Base-by-base conservation (phyloP, 2,888 invertebrate species). In the Melipona bicolor region DNA sequence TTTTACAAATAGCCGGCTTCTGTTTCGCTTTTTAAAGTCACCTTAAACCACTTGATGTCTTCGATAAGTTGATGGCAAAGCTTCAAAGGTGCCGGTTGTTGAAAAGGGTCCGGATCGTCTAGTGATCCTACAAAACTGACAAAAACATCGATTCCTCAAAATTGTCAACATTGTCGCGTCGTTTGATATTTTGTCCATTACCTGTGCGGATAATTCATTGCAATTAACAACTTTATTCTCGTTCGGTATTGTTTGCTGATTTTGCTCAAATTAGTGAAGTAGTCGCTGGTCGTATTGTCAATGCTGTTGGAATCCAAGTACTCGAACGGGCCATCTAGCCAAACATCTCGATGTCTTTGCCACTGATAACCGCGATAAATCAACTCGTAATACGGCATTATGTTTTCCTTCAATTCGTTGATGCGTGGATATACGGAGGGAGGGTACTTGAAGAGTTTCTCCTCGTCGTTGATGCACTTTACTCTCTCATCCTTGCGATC, bases 291-390 rank as follows among this genome's bases (percentile, higher is more conserved):
- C 86, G 97, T 97, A 78, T 95, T 95, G 94, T 99, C 99, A 76
- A 99, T 97, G 89, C 96, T 95, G 77, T 96, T 95, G 9, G 97
- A 97, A 91, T 97, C 97, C 85, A 99, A 95, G 92, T 98, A 98
- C 93, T 98, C 97, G 94, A 99, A 99, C 2, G 97, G 97, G 0
- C 99, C 99, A 94, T 99, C 98, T 96, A 98, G 96, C 98, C 99
- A 99, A 15, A 98, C 97, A 90, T 96, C 97, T 91, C 97, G 97
- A 90, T 97, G 97, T 73, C 97, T 96, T 93, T 97, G 96, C 97
- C 98, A 98, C 92, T 96, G 96, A 86, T 96, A 95, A 79, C 95
- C 95, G 68, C 95, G 95, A 95, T 97, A 97, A 88, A 98, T 95
- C 4, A 98, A 95, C 61, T 95, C 95, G 76, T 97, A 96, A 93